Base-by-base conservation (phyloP, 2,113 vertebrate genomes). In the Motacilla tschutschensis region DNA sequence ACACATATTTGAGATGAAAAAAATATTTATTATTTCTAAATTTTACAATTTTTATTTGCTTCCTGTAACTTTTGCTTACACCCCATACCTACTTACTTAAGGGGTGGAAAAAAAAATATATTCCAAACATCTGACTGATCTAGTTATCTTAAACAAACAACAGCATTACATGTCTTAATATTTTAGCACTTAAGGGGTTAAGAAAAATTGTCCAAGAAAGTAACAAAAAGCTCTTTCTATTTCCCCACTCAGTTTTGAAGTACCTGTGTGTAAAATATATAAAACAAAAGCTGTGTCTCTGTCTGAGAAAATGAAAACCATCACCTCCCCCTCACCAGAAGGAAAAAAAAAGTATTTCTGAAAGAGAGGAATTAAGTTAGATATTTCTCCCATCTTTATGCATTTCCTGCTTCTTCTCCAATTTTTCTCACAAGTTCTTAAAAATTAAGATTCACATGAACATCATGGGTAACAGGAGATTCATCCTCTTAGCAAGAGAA, bases 391-490 rank as follows among this genome's bases (percentile, higher is more conserved):
- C 10, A 28, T 58, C 19, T 63, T 73, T 59, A 35, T 3, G 5
- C 6, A 35, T 65, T 86, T 79, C 28, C 29, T 75, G 19, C 13
- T 78, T 22, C 24, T 78, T 28, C 43, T 63, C 12, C 38, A 53
- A 14, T 75, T 7, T 44, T 63, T 55, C 66, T 70, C 17, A 65
- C 29, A 72, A 64, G 3, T 29, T 58, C 22, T 44, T 75, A 85
- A 73, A 93, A 79, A 44, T 72, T 62, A 72, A 29, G 19, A 75
- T 85, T 80, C 60, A 79, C 28, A 44, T 33, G 38, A 89, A 67
- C 6, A 25, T 35, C 8, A n/a, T 50, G 15, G 15, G 21, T 53
- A 76, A 66, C 35, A 77, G 44, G 17, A 83, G 71, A 73, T 22
- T 41, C 2, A 14, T 79, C 79, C 22, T 47, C 55, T 83, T 81